Conservation (phyloP, 92 coral and sea anemone species). For the Porites divaricata region DNA sequence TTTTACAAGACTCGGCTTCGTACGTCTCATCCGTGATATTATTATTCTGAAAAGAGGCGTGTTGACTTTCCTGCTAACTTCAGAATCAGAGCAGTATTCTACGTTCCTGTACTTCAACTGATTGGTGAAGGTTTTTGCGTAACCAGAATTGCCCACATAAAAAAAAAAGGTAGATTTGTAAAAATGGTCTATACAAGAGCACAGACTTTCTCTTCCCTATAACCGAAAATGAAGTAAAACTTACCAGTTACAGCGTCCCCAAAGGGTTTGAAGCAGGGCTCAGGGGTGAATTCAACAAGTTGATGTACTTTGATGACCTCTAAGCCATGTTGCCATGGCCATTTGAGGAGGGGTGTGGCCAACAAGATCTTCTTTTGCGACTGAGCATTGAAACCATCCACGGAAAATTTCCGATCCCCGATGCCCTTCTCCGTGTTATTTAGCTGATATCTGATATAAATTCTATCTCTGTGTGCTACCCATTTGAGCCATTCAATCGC, state of each 20-base stretch:
- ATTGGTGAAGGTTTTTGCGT: not conserved
- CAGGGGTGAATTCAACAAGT: conserved; percentile 41
- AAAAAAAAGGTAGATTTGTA: too few relatives aligned
- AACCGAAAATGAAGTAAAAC: too few relatives aligned
- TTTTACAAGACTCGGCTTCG: not conserved
- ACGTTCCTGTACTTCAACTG: not conserved
- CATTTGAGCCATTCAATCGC: too few relatives aligned
- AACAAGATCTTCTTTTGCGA: not conserved
- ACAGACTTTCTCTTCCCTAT: too few relatives aligned
- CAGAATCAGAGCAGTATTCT: not conserved
- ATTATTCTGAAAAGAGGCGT: not conserved
- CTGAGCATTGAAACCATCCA: too few relatives aligned
- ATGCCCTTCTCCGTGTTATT: too few relatives aligned
- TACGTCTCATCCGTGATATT: not conserved
- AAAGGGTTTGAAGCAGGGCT: conserved; percentile 38
- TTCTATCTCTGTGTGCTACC: too few relatives aligned
- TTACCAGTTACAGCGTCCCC: conserved; percentile 40
- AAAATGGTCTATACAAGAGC: too few relatives aligned
- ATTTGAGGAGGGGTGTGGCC: conserved; percentile 52
- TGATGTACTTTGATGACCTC: conserved; percentile 37
- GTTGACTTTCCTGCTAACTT: not conserved
- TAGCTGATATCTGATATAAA: too few relatives aligned
- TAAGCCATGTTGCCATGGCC: conserved; percentile 55
- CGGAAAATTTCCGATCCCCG: too few relatives aligned
- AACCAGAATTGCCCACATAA: not conserved